These are phyloP conservation scores for Coenobita brevimanus DNA, from an alignment of 1,140 invertebrate species.

Conservation along the genomic window DNA sequence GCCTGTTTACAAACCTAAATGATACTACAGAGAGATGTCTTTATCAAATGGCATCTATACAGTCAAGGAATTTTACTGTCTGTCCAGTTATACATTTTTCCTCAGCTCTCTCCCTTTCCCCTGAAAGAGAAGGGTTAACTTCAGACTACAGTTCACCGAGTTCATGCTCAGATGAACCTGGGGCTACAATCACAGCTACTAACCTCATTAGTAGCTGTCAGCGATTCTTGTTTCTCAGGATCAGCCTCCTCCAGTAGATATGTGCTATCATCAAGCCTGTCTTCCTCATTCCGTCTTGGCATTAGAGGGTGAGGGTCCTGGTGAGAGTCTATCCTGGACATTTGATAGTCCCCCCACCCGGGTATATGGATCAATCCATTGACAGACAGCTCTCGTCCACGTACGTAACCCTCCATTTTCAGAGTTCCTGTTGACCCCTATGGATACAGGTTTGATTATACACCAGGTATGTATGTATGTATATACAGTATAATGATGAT, in stretches of 20 bases:
- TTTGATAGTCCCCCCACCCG: slow-evolving; percentile 93
- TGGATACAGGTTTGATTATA: background rate
- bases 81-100: no score
- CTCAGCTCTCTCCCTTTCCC: no score
- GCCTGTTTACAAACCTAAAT: no score
- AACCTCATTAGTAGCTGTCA: slow-evolving; percentile 84
- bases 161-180: no score
- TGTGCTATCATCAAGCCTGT: slow-evolving; percentile 41
- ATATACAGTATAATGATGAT: no score
- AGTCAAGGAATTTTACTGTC: no score
- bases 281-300: slow-evolving; percentile 37
- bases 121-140: no score
- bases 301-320: slow-evolving; percentile 85
- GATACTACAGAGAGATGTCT: no score
- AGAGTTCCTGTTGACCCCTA: slow-evolving; percentile 39
- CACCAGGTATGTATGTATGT: no score
- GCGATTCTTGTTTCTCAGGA: slow-evolving; percentile 78
- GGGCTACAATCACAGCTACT: no score
- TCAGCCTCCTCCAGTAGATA: slow-evolving; percentile 29
- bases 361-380: slow-evolving; percentile 93
- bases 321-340: slow-evolving; percentile 84
- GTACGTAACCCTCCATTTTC: slow-evolving; percentile 71
- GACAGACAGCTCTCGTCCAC: slow-evolving; percentile 83
- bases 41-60: no score
- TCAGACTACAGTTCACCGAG: no score